phyloP scores from a whole-genome alignment of 2,113 vertebrate genomes.

The Cyanoderma ruficeps region DNA sequence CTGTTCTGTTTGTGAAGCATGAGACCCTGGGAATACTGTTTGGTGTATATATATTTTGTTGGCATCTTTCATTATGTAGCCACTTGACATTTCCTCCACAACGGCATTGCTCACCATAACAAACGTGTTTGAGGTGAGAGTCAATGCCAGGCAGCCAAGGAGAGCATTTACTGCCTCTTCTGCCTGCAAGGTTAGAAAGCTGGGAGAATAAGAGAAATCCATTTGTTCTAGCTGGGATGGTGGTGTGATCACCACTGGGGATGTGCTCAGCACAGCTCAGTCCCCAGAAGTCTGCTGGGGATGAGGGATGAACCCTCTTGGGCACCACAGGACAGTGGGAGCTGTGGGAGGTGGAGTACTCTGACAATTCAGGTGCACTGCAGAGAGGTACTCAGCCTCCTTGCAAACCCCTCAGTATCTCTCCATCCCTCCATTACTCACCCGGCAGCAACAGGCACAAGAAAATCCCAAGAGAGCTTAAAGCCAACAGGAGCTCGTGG shows the following conservation, averaged over 20 bases:
- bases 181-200: neutral
- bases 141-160: neutral
- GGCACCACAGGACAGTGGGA: neutral
- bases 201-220: neutral
- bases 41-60: neutral
- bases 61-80: neutral
- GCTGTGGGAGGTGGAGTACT: neutral
- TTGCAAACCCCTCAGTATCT: neutral
- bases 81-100: constrained; percentile 2
- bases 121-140: neutral
- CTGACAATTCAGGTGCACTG: neutral
- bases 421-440: neutral
- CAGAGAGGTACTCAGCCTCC: neutral
- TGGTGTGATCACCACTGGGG: neutral
- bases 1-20: neutral
- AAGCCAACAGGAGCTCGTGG: neutral
- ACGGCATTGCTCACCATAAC: neutral
- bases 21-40: neutral
- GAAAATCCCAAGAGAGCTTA: neutral
- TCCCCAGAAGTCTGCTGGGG: neutral
- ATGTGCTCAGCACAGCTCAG: neutral
- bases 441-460: neutral
- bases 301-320: neutral
- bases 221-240: neutral
- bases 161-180: neutral